Evolutionary conservation across 2,888 invertebrate species (phyloP), one percentile per base, ranked within the genome.

Genomic region (Chymomyza fuscimana): DNA sequence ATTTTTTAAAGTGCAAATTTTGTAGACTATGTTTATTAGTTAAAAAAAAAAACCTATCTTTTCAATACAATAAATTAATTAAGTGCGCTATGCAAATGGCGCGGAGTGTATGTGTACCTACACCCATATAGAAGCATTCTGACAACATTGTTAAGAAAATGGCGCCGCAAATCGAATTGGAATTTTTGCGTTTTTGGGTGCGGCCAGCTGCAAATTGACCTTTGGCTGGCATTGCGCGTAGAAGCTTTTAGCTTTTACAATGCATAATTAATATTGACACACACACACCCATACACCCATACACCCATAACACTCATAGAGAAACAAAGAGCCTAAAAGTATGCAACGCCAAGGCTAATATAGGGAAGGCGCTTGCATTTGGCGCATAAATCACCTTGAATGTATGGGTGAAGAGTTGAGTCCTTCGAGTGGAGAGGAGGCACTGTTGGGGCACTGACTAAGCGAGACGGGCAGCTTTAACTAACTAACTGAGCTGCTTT

Each of bases 211-310:
- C 6, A 59, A 15, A 40, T 59, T 69, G 69, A 70, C 70, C 70
- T 70, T 70, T 70, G 32, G 7, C 52, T 62, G 70, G 75, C 67
- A 74, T 71, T 71, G 74, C 64, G 22, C 22, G 32, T 54, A 16
- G 7, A 54, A 19, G 16, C 52, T 19, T 54, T 29, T 25, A 32
- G 54, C 32, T 52, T n/a, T 52, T 40, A 56, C 66, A 15, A 73
- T 86, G 73, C 88, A 83, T 83, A 86, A 86, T 87, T 86, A 83
- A 83, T 86, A 86, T 86, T 83, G 83, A 82, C 83, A 82, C 72
- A 79, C n/a, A n/a, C 40, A 12, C 32, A 32, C 32, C 5, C 32
- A 32, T 1, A n/a, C n/a, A n/a, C n/a, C n/a, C n/a, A n/a, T n/a
- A 7, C 32, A 32, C 32, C 32, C 32, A 32, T 32, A 32, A 32